Conservation (phyloP, 2,888 invertebrate genomes). For the Aporophyla lueneburgensis region DNA sequence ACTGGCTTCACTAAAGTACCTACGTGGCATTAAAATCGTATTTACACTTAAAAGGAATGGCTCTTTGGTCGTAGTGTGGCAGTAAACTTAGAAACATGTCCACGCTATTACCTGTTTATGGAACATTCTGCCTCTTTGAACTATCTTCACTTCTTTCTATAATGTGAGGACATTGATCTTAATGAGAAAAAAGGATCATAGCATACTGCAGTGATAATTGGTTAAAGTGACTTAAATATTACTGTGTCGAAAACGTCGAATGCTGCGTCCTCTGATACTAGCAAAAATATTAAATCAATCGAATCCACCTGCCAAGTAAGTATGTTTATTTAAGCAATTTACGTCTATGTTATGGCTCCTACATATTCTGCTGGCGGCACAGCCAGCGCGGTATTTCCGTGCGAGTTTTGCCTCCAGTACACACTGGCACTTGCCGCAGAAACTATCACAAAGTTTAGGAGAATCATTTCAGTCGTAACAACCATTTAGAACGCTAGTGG, state of each 20-base stretch:
- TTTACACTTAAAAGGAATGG: slow-evolving; percentile 31
- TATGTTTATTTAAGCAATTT: neutral
- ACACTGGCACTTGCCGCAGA: too few species aligned
- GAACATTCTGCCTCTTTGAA: neutral
- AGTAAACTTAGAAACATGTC: slow-evolving; percentile 31
- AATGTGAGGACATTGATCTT: neutral
- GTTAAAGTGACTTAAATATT: neutral
- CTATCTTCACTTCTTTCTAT: neutral
- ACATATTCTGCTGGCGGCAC: too few species aligned
- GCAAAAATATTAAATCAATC: neutral
- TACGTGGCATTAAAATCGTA: slow-evolving; percentile 17
- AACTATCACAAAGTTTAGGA: too few species aligned
- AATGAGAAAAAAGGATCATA: neutral
- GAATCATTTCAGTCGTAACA: too few species aligned
- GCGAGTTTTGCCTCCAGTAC: too few species aligned
- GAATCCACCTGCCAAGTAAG: neutral
- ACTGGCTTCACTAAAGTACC: neutral
- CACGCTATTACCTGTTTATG: slow-evolving; percentile 28
- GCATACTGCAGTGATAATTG: neutral
- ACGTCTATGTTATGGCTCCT: too few species aligned
- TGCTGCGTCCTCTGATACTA: neutral
- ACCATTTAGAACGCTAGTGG: too few species aligned
- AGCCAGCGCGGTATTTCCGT: too few species aligned
- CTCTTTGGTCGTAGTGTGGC: slow-evolving; percentile 5
- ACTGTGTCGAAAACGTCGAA: neutral